phyloP scores from a whole-genome alignment of 2,888 invertebrate species.

The Willowsia nigromaculata region DNA sequence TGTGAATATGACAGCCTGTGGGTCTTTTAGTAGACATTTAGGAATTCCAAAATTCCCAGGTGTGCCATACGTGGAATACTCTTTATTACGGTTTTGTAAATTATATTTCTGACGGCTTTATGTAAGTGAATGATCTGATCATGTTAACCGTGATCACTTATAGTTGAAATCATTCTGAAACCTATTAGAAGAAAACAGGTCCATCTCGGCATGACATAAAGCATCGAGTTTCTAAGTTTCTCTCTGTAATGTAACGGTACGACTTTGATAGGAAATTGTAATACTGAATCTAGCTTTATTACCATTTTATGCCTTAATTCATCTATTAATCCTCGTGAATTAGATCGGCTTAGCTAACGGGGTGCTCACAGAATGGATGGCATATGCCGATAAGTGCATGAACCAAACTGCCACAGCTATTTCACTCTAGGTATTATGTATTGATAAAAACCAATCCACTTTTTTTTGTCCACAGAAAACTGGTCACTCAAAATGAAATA shows the following conservation, averaged over 20 bases:
- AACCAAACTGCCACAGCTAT: background rate
- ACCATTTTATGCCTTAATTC: slow-evolving; percentile 63
- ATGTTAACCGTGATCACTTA: background rate
- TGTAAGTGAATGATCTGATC: background rate
- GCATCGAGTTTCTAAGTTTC: background rate
- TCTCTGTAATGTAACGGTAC: slow-evolving; percentile 7
- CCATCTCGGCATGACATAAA: slow-evolving; percentile 26
- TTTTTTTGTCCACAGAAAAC: slow-evolving; percentile 30
- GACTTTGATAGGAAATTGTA: slow-evolving; percentile 23
- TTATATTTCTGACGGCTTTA: background rate
- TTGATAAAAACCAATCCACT: slow-evolving; percentile 10
- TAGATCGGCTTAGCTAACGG: slow-evolving; percentile 50
- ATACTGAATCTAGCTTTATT: slow-evolving; percentile 47
- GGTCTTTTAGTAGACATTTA: background rate
- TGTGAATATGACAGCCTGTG: background rate
- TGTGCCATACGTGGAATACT: background rate
- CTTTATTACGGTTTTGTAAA: background rate
- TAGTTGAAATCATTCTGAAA: background rate
- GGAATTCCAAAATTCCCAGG: background rate
- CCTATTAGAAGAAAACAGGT: slow-evolving; percentile 42
- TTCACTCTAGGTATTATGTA: background rate
- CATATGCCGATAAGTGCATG: slow-evolving; percentile 48
- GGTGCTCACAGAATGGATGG: too few species aligned
- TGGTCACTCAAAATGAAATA: background rate
- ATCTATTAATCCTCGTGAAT: slow-evolving; percentile 45